Base-by-base conservation (phyloP, 1,140 invertebrate species). In the Cotesia chilonis region DNA sequence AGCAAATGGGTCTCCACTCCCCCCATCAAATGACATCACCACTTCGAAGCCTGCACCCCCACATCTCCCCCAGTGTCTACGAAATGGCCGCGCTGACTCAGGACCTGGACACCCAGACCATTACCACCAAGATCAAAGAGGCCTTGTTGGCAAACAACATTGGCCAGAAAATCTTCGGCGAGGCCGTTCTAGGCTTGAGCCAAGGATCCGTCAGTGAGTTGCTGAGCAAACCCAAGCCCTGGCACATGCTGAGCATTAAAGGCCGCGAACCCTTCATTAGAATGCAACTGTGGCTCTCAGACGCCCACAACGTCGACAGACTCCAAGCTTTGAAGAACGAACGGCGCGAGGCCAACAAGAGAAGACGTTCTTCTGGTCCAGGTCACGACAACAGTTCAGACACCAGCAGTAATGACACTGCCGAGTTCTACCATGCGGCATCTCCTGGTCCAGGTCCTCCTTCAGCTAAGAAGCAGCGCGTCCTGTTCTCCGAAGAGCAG, bases 171-270 rank as follows among this genome's bases (percentile, higher is more conserved):
- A 95, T 99, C 68, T 99, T 99, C 81, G 97, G 97, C 14, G 97
- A 99, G 88, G 96, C 95, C 0, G 97, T 99, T 35, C 87, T 99
- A 0, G 97, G 97, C 0, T 88, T 99, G 10, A 98, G 96, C 2
- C 97, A 99, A 86, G 98, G 97, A 14, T 98, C 97, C 0, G 97
- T 99, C 0, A 98, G 96, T 81, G 98, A 99, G 86, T 87, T 99
- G 12, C 88, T 99, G 0, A 98, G 96, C 60, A 99, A 99, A 86
- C 98, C 98, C 1, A 99, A 99, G 82, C 97, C 97, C 0, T 99
- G 98, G 98, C 96, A 98, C 81, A 98, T 99, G 96, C 90, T 99
- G 5, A 98, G 96, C 78, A 98, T 99, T 82, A 99, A 99, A 86
- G 97, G 97, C 0, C 89, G 97, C 37, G 97, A 99, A 84, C 98